A percentile compares a stretch with the other conserved stretches of the same genome.
Conservation (phyloP, 2,113 vertebrate species). For the Andinoacara biseriatus region DNA sequence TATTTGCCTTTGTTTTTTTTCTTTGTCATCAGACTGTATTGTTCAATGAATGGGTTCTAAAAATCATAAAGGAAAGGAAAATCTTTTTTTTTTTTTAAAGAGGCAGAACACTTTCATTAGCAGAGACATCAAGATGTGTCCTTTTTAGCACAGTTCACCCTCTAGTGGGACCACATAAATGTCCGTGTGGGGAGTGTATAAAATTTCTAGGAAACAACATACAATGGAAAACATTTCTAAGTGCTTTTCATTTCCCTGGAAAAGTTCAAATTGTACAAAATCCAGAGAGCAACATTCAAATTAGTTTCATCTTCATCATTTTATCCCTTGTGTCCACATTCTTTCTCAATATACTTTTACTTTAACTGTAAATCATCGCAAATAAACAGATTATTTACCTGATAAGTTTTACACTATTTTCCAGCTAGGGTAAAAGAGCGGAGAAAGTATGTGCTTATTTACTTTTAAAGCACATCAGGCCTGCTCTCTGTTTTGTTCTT, state of each 20-base stretch:
- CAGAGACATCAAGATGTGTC: neutral
- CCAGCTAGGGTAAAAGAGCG: slow-evolving; percentile 2
- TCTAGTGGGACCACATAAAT: neutral
- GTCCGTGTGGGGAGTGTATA: neutral
- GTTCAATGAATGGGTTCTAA: neutral
- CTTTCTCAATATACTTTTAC: slow-evolving; percentile 1
- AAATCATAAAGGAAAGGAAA: neutral
- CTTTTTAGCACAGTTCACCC: neutral
- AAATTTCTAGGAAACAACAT: neutral
- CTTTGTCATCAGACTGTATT: neutral
- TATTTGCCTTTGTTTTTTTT: neutral
- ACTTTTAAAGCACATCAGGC: slow-evolving; percentile 7
- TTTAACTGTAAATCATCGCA: neutral
- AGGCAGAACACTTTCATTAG: neutral
- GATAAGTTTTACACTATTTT: slow-evolving; percentile 23
- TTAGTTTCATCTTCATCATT: neutral
- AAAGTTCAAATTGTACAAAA: neutral
- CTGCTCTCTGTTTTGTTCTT: neutral
- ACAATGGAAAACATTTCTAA: neutral
- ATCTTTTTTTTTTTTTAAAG: neutral
- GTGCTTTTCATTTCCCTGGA: neutral
- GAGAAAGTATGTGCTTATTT: slow-evolving; percentile 47
- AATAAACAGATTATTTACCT: slow-evolving; percentile 30
- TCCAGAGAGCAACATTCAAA: neutral
- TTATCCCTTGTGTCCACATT: neutral